A percentile compares a stretch with the other conserved stretches of the same genome.
These are phyloP conservation scores for Porites divaricata DNA, from an alignment of 92 coral and sea anemone species.

Conservation along the genomic window DNA sequence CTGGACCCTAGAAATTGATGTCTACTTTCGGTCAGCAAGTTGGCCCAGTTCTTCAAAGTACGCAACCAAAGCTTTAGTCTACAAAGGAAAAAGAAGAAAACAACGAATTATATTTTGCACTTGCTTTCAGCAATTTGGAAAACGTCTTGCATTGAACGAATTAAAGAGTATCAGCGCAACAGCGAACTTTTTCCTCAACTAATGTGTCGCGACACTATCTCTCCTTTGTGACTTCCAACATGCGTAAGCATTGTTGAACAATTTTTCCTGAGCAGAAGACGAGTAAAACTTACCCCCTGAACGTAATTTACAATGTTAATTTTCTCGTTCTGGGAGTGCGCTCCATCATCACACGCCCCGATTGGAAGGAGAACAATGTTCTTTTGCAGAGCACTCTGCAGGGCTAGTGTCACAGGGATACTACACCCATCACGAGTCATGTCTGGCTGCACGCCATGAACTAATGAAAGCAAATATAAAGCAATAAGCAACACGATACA, in stretches of 20 bases:
- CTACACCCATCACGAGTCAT: conserved; percentile 97
- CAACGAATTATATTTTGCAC: background rate
- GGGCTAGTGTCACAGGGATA: conserved; percentile 87
- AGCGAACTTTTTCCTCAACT: background rate
- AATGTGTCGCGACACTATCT: too few species aligned
- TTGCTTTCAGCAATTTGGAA: background rate
- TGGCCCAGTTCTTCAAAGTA: conserved; percentile 29
- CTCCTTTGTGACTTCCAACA: too few species aligned
- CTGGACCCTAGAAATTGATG: too few species aligned
- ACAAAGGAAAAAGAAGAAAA: background rate
- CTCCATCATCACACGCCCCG: conserved; percentile 95
- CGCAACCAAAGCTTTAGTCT: conserved; percentile 26
- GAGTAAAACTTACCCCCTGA: conserved; percentile 79
- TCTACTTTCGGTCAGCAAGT: background rate
- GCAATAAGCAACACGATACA: background rate
- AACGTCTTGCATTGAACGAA: too few species aligned
- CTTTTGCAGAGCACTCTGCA: conserved; percentile 82
- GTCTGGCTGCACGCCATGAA: conserved; percentile 83
- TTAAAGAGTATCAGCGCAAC: background rate
- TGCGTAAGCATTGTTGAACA: too few species aligned
- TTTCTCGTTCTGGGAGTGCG: conserved; percentile 98
- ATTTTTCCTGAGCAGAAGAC: background rate
- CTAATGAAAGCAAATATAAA: conserved; percentile 29
- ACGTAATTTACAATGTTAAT: conserved; percentile 76
- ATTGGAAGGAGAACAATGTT: conserved; percentile 84